Base-by-base conservation (phyloP, 2,888 invertebrate species). In the Drosophila infuscata region DNA sequence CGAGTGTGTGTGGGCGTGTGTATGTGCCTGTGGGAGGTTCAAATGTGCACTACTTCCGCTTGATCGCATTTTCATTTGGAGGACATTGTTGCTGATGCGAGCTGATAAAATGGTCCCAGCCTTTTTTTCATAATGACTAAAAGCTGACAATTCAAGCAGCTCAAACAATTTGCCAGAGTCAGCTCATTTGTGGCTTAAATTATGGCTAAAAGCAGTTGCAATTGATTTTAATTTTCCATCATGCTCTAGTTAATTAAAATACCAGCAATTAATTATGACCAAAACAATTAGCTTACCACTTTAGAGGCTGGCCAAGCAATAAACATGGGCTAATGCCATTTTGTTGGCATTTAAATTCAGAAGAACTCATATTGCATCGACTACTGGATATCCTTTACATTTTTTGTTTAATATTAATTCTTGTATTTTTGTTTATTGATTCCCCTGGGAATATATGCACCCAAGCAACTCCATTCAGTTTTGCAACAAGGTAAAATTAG, bases 11-110 rank as follows among this genome's bases (percentile, higher is more conserved):
- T 29, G 3, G 2, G 12, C 8, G 43, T 52, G 41, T 53, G 46
- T 49, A 46, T n/a, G 41, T 38, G 29, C 3, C 4, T 7, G 38
- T 43, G 38, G 5, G 20, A 17, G 53, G 11, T 20, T 52, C 43
- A 56, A 52, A 25, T 59, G 41, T 25, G 25, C 61, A 61, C 72
- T 61, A 58, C 63, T 82, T 82, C 80, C 82, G 81, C 76, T 62
- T 70, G 81, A 84, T 72, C 66, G 81, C 87, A 74, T 52, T 36
- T 11, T 15, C 58, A 33, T 48, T 56, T 64, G 59, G 53, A 32
- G 54, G 68, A 72, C 68, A 66, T 54, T 62, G 57, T 46, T 66
- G 52, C 53, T 68, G 60, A 49, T 61, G 52, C 48, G 12, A 36
- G 17, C 35, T 52, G 61, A 57, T 65, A 53, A 57, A 67, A 49